phyloP scores from a whole-genome alignment of 2,888 invertebrate genomes.

The Philopedon plagiatum region DNA sequence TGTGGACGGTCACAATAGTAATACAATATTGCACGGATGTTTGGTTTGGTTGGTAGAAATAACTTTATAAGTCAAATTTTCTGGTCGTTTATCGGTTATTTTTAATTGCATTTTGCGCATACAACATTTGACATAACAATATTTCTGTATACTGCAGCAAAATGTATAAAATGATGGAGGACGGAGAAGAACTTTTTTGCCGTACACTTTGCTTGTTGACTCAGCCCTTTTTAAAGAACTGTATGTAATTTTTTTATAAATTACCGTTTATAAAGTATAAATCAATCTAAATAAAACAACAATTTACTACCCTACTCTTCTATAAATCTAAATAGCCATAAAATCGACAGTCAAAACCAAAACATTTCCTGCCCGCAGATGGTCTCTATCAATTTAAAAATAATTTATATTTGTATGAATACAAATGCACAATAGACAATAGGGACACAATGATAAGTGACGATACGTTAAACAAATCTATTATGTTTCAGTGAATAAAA shows the following conservation, averaged over 20 bases:
- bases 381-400: conserved; percentile 15
- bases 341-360: conserved; percentile 2
- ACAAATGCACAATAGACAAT: not conserved
- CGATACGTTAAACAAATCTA: too few species aligned
- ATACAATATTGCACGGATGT: conserved; percentile 11
- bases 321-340: not conserved
- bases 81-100: too few species aligned
- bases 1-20: not conserved
- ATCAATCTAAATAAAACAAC: not conserved
- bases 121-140: too few species aligned
- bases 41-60: not conserved
- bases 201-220: too few species aligned
- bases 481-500: too few species aligned
- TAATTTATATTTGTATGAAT: not conserved
- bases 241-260: not conserved
- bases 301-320: not conserved
- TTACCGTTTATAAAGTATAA: not conserved
- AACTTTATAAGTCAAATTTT: not conserved
- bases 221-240: too few species aligned
- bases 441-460: not conserved
- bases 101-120: too few species aligned
- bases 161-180: too few species aligned
- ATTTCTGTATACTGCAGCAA: too few species aligned
- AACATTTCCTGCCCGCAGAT: conserved; percentile 13
- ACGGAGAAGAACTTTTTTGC: too few species aligned